These are phyloP conservation scores for Keiferia lycopersicella DNA, from an alignment of 2,888 invertebrate genomes.

Conservation along the genomic window DNA sequence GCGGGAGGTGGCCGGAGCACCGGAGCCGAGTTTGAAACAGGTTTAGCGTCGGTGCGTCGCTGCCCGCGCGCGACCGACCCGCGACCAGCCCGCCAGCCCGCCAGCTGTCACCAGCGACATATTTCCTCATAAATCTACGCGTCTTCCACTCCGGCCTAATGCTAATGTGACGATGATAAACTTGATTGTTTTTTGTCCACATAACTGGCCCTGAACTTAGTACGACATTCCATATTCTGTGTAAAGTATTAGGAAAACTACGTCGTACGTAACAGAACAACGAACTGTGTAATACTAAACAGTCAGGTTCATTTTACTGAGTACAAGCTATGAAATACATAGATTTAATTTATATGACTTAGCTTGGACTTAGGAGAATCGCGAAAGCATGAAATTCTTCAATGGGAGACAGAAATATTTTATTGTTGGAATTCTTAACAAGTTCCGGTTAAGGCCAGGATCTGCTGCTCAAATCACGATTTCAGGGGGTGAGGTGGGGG, in stretches of 20 bases:
- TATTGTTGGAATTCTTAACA: slow-evolving; percentile 25
- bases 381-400: slow-evolving; percentile 20
- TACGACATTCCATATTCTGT: not conserved
- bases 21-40: slow-evolving; percentile 56
- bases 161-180: slow-evolving; percentile 23
- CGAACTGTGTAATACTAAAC: slow-evolving; percentile 2
- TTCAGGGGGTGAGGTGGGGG: too few relatives aligned
- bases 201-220: slow-evolving; percentile 13
- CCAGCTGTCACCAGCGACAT: slow-evolving; percentile 25
- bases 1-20: slow-evolving; percentile 39
- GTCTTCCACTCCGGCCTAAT: slow-evolving; percentile 9
- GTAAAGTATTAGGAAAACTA: not conserved
- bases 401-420: slow-evolving; percentile 14
- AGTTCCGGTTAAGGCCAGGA: slow-evolving; percentile 11
- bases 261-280: slow-evolving; percentile 3
- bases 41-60: slow-evolving; percentile 56
- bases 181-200: slow-evolving; percentile 20
- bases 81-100: slow-evolving; percentile 13
- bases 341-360: too few relatives aligned
- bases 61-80: slow-evolving; percentile 47
- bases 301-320: not conserved
- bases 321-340: not conserved
- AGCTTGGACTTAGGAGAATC: slow-evolving; percentile 1
- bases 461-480: too few relatives aligned
- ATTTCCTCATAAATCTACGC: slow-evolving; percentile 33